Percentiles rank a stretch among this genome's conserved stretches.
Conservation (phyloP, 2,888 invertebrate species). For the Ichneumoninae sp. region DNA sequence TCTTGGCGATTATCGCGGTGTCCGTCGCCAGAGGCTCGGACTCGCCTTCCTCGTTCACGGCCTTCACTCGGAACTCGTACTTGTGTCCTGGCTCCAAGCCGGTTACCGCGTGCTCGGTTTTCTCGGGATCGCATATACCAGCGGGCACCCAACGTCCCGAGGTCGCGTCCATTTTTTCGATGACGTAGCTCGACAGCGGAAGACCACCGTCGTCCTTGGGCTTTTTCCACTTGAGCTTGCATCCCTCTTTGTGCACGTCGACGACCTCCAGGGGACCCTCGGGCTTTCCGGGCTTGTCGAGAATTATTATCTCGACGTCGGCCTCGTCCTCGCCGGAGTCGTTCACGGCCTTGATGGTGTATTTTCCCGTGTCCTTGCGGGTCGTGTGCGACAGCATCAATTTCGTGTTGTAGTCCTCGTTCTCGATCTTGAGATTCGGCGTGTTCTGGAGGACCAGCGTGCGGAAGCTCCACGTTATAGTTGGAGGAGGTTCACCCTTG, state of each 20-base stretch:
- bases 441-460: conserved; percentile 89
- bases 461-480: conserved; percentile 92
- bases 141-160: conserved; percentile 96
- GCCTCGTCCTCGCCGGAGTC: conserved; percentile 97
- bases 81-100: conserved; percentile 97
- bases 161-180: conserved; percentile 97
- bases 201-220: conserved; percentile 98
- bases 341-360: conserved; percentile 96
- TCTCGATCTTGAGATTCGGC: conserved; percentile 91
- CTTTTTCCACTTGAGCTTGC: conserved; percentile 96
- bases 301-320: conserved; percentile 94
- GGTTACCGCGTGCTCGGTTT: conserved; percentile 92
- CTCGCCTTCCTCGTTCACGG: conserved; percentile 98
- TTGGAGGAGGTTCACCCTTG: conserved; percentile 98
- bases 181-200: conserved; percentile 94
- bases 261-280: conserved; percentile 96
- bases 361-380: conserved; percentile 95
- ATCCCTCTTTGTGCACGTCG: conserved; percentile 97
- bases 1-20: conserved; percentile 95
- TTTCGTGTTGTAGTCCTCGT: conserved; percentile 96
- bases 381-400: conserved; percentile 92
- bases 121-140: conserved; percentile 92
- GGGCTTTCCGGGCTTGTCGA: conserved; percentile 94
- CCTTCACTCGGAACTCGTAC: conserved; percentile 99
- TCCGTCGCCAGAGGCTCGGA: conserved; percentile 97